Evolutionary conservation across 2,797 vertebrate species (phyloP), one percentile per base, ranked within the genome.

Genomic region (Australoheros facetus): DNA sequence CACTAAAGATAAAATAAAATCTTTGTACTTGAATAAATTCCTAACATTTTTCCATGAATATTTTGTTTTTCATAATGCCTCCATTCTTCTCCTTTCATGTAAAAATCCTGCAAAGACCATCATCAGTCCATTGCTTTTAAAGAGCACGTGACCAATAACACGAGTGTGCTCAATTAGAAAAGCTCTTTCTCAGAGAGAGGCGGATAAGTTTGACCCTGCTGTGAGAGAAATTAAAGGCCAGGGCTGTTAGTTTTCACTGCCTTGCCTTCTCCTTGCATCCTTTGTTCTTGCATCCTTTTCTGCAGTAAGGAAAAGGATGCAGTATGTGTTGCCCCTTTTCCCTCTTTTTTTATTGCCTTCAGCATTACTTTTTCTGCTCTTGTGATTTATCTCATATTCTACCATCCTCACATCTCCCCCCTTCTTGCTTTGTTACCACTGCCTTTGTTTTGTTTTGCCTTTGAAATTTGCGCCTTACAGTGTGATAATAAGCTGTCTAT

Each of bases 401-500:
- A 37, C 5, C 34, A 28, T 85, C 55, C 34, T 51, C 75, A 45
- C 57, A 70, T 75, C 77, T 56, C 5, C 4, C 19, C 28, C 72
- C 4, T 5, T 39, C 17, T 73, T 53, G 16, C 10, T 21, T 39
- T 73, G 78, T 71, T 26, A 4, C 8, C 58, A 32, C 45, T 62
- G 48, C 30, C 55, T 85, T 42, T 79, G 75, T 83, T 84, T 83
- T 86, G 74, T 83, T 87, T 87, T 77, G 79, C 69, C 69, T 89
- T 85, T 88, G 69, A 88, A 89, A 90, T 86, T 73, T 84, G 76
- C 12, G 5, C 72, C 77, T 84, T 84, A 80, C 60, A 62, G 71
- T 81, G 78, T 75, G 85, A 87, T 87, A 87, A 90, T 84, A 90
- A 88, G 88, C 73, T 45, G 76, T 86, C 57, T 80, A 80, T 85